phyloP scores from a whole-genome alignment of 2,888 invertebrate genomes.

The Cyrtodaria siliqua region DNA sequence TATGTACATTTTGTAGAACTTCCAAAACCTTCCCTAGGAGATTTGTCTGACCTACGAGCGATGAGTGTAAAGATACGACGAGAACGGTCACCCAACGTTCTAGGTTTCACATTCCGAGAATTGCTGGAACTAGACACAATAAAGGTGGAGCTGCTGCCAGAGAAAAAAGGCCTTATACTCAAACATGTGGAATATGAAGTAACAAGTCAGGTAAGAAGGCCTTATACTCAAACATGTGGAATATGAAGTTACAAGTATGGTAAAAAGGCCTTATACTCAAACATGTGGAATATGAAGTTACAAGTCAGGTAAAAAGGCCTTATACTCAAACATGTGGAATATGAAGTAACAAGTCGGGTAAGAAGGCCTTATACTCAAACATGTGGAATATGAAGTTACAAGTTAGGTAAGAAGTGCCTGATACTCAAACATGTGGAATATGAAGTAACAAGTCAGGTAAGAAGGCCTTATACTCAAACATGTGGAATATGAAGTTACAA shows the following conservation, averaged over 20 bases:
- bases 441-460: slow-evolving; percentile 86
- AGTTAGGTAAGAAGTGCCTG: slow-evolving; percentile 83
- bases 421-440: slow-evolving; percentile 86
- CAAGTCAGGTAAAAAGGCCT: slow-evolving; percentile 86
- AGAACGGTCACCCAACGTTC: slow-evolving; percentile 82
- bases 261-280: slow-evolving; percentile 86
- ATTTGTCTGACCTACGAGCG: slow-evolving; percentile 82
- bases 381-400: slow-evolving; percentile 86
- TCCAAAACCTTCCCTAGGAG: slow-evolving; percentile 85
- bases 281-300: slow-evolving; percentile 86
- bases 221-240: no score
- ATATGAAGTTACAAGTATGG: background rate
- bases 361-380: slow-evolving; percentile 86
- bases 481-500: slow-evolving; percentile 86
- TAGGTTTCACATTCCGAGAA: slow-evolving; percentile 84
- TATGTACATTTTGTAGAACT: no score
- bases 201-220: slow-evolving; percentile 83
- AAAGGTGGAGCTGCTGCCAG: slow-evolving; percentile 85
- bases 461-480: slow-evolving; percentile 86
- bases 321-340: slow-evolving; percentile 86
- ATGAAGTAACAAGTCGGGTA: slow-evolving; percentile 86
- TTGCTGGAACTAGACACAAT: slow-evolving; percentile 84
- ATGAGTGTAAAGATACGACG: slow-evolving; percentile 80
- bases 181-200: slow-evolving; percentile 87
- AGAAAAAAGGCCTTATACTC: slow-evolving; percentile 86